Conservation (phyloP, 2,888 invertebrate species). For the Hydrotaea cyrtoneurina region DNA sequence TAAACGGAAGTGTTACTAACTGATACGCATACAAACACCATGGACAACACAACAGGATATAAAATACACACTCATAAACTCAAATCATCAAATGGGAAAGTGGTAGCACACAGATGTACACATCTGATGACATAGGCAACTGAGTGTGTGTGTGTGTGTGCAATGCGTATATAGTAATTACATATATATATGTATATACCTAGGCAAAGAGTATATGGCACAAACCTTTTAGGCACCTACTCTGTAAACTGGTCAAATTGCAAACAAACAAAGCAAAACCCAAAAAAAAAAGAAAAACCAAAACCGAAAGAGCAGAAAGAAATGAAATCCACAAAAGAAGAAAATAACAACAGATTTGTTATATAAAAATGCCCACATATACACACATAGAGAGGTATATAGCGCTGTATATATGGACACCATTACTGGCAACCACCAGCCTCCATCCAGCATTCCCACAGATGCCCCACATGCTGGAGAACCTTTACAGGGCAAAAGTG, state of each 20-base stretch:
- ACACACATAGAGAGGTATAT: constrained; percentile 42
- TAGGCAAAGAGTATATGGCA: constrained; percentile 57
- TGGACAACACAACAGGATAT: background rate
- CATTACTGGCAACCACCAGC: background rate
- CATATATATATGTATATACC: no score
- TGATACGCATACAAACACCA: constrained; percentile 65
- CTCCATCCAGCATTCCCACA: background rate
- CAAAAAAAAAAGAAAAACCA: background rate
- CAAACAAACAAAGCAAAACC: background rate
- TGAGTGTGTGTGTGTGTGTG: constrained; percentile 21
- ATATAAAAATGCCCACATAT: background rate
- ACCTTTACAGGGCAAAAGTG: constrained; percentile 41
- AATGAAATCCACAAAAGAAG: constrained; percentile 14
- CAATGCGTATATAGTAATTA: constrained; percentile 59
- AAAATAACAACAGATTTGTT: constrained; percentile 30
- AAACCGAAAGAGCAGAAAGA: no score
- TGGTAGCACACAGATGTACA: constrained; percentile 42
- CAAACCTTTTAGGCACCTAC: constrained; percentile 60
- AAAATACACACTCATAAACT: constrained; percentile 55
- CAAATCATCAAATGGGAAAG: background rate
- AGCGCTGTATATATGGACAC: background rate
- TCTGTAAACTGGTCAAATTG: constrained; percentile 35
- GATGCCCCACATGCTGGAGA: constrained; percentile 20
- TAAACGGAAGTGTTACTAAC: constrained; percentile 63
- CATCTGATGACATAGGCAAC: constrained; percentile 30